A percentile compares a stretch with the other conserved stretches of the same genome.
phyloP scores from a whole-genome alignment of 2,797 vertebrate genomes.

The Champsocephalus esox region DNA sequence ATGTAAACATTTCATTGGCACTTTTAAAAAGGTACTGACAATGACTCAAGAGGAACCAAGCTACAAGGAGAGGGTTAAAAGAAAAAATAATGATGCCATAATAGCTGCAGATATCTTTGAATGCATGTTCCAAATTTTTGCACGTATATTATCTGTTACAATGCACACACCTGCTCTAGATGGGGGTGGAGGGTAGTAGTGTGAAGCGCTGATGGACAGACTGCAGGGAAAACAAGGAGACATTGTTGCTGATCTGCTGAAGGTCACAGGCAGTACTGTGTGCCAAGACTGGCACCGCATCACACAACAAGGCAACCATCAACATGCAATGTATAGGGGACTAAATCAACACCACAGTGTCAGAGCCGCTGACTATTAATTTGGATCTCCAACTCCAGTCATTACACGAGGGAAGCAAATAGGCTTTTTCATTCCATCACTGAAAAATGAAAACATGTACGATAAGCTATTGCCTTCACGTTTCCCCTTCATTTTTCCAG shows the following conservation, averaged over 20 bases:
- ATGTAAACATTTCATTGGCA: conserved; percentile 17
- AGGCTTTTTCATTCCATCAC: conserved; percentile 58
- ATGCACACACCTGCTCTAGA: conserved; percentile 80
- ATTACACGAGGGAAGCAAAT: conserved; percentile 65
- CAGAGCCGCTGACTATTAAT: conserved; percentile 60
- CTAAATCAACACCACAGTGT: conserved; percentile 52
- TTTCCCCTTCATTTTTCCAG: conserved; percentile 67
- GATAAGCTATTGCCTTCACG: conserved; percentile 46
- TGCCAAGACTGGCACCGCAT: conserved; percentile 84
- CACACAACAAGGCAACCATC: conserved; percentile 74
- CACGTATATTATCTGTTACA: conserved; percentile 64
- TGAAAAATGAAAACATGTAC: conserved; percentile 46
- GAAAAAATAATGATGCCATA: background rate
- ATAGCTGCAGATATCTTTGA: conserved; percentile 39
- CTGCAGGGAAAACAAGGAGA: conserved; percentile 85
- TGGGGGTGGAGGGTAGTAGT: conserved; percentile 48
- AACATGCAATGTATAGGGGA: conserved; percentile 69
- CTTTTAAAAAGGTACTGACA: conserved; percentile 11
- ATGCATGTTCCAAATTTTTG: conserved; percentile 68
- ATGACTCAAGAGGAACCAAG: conserved; percentile 9
- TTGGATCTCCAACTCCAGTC: conserved; percentile 58
- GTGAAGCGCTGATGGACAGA: conserved; percentile 81
- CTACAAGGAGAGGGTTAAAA: conserved; percentile 9
- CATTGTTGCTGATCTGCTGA: conserved; percentile 87
- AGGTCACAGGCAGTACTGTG: conserved; percentile 79